Evolutionary conservation across 1,140 invertebrate species (phyloP), one percentile per base, ranked within the genome.

Genomic region (Lucilia cuprina): DNA sequence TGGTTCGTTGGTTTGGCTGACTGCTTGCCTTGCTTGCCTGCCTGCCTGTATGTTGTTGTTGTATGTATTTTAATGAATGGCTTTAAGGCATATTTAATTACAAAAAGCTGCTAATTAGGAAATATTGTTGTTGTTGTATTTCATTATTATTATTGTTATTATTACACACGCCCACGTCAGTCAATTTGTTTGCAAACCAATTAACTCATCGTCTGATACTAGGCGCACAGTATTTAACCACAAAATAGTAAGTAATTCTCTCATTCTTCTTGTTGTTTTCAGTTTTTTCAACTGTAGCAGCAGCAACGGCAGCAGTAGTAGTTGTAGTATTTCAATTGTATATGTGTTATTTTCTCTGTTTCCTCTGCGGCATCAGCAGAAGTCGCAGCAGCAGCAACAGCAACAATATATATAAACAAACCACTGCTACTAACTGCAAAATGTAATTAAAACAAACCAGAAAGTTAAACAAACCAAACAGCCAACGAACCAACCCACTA

Each of bases 181-280:
- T 89, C 90, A 90, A 90, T 90, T 90, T 90, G 89, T 90, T 90
- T 90, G 89, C 89, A 90, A 90, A 90, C 89, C 89, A 90, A 90
- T 90, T 90, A 90, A 90, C 89, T 90, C 89, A 86, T 87, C 89
- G 88, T 86, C 87, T 86, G 87, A 87, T 89, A 90, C 87, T 89
- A 90, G 89, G 89, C 88, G 89, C 87, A 83, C 89, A 90, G 89
- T 88, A 90, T 77, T 85, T 84, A 82, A 83, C 65, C 30, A 49
- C 74, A 84, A 84, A 50, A 47, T 74, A 49, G 74, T 49, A 49
- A 25, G 80, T 25, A 30, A 50, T 5, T 82, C 35, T 55, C 30
- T 21, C 82, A 82, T 34, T 70, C 75, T 19, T 35, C 13, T 35
- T 84, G 34, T 83, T 75, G 49, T 74, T 82, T 85, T 25, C 25